Evolutionary conservation across 2,797 vertebrate genomes (phyloP).

Genomic region (Numenius phaeopus): DNA sequence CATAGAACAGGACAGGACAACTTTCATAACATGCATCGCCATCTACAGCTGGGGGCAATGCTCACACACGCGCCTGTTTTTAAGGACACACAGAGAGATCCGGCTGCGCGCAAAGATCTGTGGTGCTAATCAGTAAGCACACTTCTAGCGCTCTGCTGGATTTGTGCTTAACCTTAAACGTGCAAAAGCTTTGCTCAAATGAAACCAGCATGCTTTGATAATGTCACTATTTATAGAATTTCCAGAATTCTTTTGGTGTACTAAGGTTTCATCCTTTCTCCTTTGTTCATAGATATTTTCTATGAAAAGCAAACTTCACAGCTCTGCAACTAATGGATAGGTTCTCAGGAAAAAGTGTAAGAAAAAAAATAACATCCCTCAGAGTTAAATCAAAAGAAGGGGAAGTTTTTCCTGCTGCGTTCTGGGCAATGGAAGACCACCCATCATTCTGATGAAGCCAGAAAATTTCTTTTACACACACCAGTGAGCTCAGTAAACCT

Average conservation of each 20-base stretch:
- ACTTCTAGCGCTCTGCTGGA: neutral
- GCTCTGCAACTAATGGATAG: neutral
- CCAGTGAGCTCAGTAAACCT: neutral
- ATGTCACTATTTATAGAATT: neutral
- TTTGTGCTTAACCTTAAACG: neutral
- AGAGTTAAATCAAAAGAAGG: neutral
- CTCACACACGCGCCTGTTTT: neutral
- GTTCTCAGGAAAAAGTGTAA: neutral
- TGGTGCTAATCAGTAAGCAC: accelerated
- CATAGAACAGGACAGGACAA: neutral
- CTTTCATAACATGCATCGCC: neutral
- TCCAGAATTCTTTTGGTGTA: neutral
- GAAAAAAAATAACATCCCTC: neutral
- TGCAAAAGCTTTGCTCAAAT: neutral
- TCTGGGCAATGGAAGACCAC: neutral
- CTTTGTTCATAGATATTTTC: neutral
- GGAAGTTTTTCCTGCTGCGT: neutral
- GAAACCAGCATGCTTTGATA: neutral
- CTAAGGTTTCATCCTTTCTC: neutral
- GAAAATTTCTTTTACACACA: neutral
- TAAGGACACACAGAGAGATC: too few species aligned
- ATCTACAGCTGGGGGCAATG: accelerated
- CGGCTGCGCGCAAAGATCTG: accelerated
- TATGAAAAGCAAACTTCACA: neutral
- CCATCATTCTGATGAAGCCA: neutral